A percentile compares a stretch with the other conserved stretches of the same genome.
These are phyloP conservation scores for Dasypus novemcinctus DNA, from an alignment of 2,113 vertebrate genomes.

Conservation along the genomic window DNA sequence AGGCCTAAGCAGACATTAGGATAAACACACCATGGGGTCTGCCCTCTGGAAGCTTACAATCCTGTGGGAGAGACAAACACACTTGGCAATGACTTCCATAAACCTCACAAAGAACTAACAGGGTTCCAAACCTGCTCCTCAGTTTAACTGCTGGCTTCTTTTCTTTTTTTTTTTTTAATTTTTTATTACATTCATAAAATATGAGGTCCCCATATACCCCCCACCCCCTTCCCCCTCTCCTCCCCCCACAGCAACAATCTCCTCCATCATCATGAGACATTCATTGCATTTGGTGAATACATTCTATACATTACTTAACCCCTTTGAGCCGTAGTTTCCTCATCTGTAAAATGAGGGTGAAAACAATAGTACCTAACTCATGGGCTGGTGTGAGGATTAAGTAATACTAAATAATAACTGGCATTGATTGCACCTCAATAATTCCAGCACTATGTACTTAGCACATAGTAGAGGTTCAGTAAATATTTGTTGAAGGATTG, in stretches of 20 bases:
- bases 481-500: neutral
- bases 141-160: neutral
- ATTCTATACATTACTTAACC: neutral
- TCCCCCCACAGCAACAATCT: no score
- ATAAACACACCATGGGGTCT: neutral
- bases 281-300: no score
- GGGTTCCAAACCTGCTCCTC: neutral
- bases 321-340: neutral
- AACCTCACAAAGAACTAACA: neutral
- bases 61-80: neutral
- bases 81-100: neutral
- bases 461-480: neutral
- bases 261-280: no score
- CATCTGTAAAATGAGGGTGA: neutral
- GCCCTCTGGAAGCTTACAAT: neutral
- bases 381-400: neutral
- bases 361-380: neutral
- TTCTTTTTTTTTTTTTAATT: no score
- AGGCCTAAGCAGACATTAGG: neutral
- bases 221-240: no score
- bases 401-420: neutral
- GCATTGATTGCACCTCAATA: neutral
- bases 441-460: neutral
- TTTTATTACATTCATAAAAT: no score
- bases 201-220: no score